phyloP scores from a whole-genome alignment of 1,140 invertebrate genomes.

The Drosophila virilis region DNA sequence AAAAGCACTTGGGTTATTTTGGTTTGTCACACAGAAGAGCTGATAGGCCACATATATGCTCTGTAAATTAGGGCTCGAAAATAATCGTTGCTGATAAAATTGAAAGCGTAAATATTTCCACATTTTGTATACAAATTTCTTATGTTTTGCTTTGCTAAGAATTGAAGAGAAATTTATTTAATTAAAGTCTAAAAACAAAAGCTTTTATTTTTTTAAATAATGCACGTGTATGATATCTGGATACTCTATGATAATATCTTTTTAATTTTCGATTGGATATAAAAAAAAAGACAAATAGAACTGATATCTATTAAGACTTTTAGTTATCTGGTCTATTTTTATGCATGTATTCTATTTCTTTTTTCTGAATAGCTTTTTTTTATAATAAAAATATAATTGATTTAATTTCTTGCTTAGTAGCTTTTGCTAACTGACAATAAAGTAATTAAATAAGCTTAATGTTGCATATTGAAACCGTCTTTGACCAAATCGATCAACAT shows the following conservation, averaged over 20 bases:
- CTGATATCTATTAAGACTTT: background rate
- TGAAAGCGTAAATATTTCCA: too few relatives aligned
- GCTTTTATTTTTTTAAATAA: too few relatives aligned
- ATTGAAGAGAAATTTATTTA: too few relatives aligned
- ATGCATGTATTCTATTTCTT: background rate
- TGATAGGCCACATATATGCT: background rate
- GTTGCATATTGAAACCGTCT: background rate
- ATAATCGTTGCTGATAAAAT: background rate
- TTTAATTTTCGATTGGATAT: too few relatives aligned
- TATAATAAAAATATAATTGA: background rate
- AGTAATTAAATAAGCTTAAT: conserved; percentile 10
- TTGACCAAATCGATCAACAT: conserved; percentile 26
- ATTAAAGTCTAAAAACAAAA: too few relatives aligned
- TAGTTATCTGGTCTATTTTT: background rate
- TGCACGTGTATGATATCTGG: too few relatives aligned
- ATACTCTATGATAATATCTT: too few relatives aligned
- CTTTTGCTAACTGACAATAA: background rate
- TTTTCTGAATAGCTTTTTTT: background rate
- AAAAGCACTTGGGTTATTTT: conserved; percentile 8
- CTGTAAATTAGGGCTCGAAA: background rate
- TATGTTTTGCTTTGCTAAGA: too few relatives aligned
- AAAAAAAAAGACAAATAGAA: background rate
- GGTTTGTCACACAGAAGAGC: background rate
- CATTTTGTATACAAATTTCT: too few relatives aligned
- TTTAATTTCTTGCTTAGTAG: background rate